Percentiles rank a stretch among this genome's conserved stretches.
Conservation (phyloP, 2,113 vertebrate genomes). For the Cricetomys ansorgei region DNA sequence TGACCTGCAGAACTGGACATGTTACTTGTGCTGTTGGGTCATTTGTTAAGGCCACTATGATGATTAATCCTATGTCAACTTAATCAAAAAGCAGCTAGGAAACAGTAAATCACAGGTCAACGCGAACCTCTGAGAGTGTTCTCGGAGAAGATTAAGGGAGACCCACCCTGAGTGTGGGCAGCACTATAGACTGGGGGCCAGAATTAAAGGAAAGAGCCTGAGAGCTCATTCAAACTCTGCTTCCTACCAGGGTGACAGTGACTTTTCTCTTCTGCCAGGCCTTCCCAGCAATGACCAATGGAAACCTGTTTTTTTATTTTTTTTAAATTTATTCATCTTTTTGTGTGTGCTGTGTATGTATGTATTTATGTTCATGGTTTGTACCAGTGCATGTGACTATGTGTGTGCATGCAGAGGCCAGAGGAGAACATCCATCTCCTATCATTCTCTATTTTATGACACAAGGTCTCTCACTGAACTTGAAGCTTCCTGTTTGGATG, state of each 20-base stretch:
- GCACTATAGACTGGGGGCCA: background rate
- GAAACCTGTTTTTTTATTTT: background rate
- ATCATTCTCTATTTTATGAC: background rate
- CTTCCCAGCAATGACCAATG: background rate
- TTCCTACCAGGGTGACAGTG: background rate
- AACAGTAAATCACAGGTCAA: background rate
- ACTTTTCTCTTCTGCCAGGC: background rate
- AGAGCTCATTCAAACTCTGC: background rate
- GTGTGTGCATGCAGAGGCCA: background rate
- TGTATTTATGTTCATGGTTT: background rate
- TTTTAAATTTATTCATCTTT: background rate
- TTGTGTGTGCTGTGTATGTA: background rate
- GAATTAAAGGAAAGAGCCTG: background rate
- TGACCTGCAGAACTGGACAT: fast-evolving
- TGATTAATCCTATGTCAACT: background rate
- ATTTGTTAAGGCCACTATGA: background rate
- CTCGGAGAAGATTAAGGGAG: background rate
- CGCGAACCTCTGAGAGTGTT: background rate
- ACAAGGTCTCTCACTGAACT: background rate
- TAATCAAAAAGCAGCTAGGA: background rate
- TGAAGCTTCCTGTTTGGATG: background rate
- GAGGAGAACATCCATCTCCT: background rate
- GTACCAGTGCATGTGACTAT: background rate
- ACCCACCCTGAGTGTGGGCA: background rate
- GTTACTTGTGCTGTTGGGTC: background rate